phyloP scores from a whole-genome alignment of 2,888 invertebrate species.

The Eueremaeus valkanovi region DNA sequence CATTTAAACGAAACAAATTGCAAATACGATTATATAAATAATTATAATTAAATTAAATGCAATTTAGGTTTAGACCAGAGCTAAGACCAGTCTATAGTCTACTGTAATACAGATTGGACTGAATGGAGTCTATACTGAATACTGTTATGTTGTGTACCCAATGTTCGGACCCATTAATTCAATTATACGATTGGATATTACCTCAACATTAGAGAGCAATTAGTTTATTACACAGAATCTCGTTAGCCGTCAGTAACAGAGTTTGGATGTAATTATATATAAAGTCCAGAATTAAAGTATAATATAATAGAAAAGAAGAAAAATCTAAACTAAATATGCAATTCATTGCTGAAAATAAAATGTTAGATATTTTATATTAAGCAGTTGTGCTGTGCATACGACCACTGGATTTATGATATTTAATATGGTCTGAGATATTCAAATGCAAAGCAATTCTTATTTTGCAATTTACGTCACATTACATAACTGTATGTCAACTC shows the following conservation, averaged over 20 bases:
- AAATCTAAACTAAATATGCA: not conserved
- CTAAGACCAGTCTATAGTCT: too few species aligned
- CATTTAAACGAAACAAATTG: not conserved
- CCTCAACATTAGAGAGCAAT: conserved; percentile 11
- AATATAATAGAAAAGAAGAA: not conserved
- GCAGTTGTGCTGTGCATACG: not conserved
- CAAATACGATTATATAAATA: not conserved
- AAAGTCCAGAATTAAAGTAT: not conserved
- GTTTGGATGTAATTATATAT: too few species aligned
- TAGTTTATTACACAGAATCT: conserved; percentile 22
- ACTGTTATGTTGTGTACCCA: not conserved
- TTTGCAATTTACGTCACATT: not conserved
- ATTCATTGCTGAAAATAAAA: not conserved
- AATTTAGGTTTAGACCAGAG: not conserved
- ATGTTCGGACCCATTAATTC: not conserved
- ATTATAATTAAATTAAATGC: not conserved
- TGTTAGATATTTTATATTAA: not conserved
- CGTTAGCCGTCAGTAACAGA: not conserved
- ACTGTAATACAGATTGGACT: too few species aligned
- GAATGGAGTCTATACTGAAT: too few species aligned
- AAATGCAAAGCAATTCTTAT: not conserved
- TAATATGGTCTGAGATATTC: not conserved
- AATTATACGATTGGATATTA: conserved; percentile 20
- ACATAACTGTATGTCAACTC: not conserved
- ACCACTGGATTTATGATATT: not conserved